Evolutionary conservation across 35 echinoderm and acorn worm genomes (phyloP), one percentile per base, ranked within the genome.

Genomic region (Patiria miniata): DNA sequence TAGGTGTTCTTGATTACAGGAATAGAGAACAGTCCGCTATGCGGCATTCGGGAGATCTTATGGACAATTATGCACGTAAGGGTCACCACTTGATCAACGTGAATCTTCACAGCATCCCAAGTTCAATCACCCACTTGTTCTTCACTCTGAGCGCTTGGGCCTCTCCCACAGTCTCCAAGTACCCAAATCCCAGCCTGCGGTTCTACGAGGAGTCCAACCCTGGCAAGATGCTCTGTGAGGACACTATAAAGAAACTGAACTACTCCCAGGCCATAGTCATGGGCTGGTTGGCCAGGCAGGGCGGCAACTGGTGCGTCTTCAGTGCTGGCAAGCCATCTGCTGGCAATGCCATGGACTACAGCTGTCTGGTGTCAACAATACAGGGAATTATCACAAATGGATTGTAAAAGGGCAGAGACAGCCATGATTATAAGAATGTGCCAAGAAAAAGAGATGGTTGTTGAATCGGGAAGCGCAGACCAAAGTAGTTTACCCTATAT

Each of bases 231-330:
- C 68, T 86, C 9, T 86, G 84, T 30, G 61, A 76, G 29, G 84
- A 86, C 65, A 38, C 60, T 2, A 86, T 61, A 40, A 77, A 39
- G 16, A 77, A 86, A 77, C 56, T 61, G 21, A 61, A 61, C 3
- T 61, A 86, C 42, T 37, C 56, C 1, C 84, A 86, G 40, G 84
- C 84, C 36, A 86, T 86, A 18, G 65, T 86, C 33, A 86, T 86
- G 84, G 60, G 59, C 22, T 86, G 56, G 29, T 17, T 86, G 52
- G 18, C 33, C 1, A 77, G 28, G 40, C 30, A 28, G 26, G 84
- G 40, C 36, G 61, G 40, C 1, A 17, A 76, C 2, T 86, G 84
- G 84, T 86, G 17, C 7, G 84, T 86, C 29, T 23, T 39, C 33
- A 50, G 65, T 18, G 37, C 60, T 34, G 84, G 84, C 10, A 44